Evolutionary conservation across 2,797 vertebrate species (phyloP).

Genomic region (Linurgus olivaceus): DNA sequence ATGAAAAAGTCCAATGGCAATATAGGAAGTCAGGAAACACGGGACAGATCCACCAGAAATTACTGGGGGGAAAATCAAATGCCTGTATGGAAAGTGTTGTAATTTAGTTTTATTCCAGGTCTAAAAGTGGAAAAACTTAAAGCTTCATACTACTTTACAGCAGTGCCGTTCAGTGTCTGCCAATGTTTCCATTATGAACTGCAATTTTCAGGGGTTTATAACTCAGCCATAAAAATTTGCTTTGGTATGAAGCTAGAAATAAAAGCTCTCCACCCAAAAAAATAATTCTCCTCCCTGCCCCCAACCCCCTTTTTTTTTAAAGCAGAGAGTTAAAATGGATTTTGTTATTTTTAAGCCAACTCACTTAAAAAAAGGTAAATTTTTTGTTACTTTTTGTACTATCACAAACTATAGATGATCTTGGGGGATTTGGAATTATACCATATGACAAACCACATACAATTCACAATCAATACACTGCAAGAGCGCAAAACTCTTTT

Average conservation of each 20-base stretch:
- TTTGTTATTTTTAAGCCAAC: not conserved
- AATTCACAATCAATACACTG: not conserved
- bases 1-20: constrained; percentile 52
- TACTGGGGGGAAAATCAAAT: constrained; percentile 46
- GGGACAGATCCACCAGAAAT: constrained; percentile 39
- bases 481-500: not conserved
- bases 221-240: constrained; percentile 54
- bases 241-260: constrained; percentile 59
- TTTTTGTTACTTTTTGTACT: not conserved
- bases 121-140: constrained; percentile 69
- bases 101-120: constrained; percentile 64
- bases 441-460: not conserved
- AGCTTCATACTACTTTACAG: constrained; percentile 51
- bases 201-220: constrained; percentile 70
- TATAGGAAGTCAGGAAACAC: constrained; percentile 43
- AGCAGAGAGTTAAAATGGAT: not conserved
- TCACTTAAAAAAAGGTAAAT: not conserved
- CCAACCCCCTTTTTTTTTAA: accelerated
- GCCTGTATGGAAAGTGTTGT: constrained; percentile 53
- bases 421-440: not conserved
- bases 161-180: constrained; percentile 52
- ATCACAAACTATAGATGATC: not conserved
- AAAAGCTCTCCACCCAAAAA: not conserved
- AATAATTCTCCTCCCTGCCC: not conserved
- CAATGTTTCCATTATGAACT: constrained; percentile 73